A percentile compares a stretch with the other conserved stretches of the same genome.
Evolutionary conservation across 1,140 invertebrate species (phyloP).

Genomic region (Antheraea mylitta): DNA sequence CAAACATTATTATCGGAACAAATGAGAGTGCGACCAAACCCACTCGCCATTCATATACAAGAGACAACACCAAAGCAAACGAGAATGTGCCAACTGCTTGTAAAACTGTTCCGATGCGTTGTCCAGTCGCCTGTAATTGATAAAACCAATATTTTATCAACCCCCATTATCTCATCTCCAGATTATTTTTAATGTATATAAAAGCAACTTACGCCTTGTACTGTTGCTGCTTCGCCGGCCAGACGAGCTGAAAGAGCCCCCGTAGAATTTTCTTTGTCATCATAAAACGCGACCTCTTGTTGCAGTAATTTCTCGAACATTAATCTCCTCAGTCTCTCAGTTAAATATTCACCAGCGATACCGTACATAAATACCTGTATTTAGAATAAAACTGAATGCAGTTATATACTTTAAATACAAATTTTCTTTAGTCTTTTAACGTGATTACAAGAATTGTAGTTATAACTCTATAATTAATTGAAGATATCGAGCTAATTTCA

Average conservation of each 20-base stretch:
- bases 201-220: conserved; percentile 84
- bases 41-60: conserved; percentile 87
- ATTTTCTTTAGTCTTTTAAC: no score
- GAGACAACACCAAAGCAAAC: conserved; percentile 81
- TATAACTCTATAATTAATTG: no score
- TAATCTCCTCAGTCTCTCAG: conserved; percentile 81
- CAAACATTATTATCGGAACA: conserved; percentile 82
- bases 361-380: conserved; percentile 79
- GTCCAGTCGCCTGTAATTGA: conserved; percentile 83
- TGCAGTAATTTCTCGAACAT: conserved; percentile 84
- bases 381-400: conserved; percentile 17
- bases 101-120: conserved; percentile 84
- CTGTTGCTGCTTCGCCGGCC: conserved; percentile 86
- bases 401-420: no score
- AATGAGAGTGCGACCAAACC: conserved; percentile 84
- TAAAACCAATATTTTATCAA: background rate
- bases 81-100: conserved; percentile 83
- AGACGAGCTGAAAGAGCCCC: conserved; percentile 85
- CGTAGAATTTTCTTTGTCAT: conserved; percentile 83
- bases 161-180: background rate
- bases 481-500: no score
- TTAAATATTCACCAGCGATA: conserved; percentile 85
- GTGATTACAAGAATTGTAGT: no score
- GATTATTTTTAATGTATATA: background rate
- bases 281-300: conserved; percentile 89